phyloP scores from a whole-genome alignment of 2,888 invertebrate genomes.

The Lithophane semibrunnea region DNA sequence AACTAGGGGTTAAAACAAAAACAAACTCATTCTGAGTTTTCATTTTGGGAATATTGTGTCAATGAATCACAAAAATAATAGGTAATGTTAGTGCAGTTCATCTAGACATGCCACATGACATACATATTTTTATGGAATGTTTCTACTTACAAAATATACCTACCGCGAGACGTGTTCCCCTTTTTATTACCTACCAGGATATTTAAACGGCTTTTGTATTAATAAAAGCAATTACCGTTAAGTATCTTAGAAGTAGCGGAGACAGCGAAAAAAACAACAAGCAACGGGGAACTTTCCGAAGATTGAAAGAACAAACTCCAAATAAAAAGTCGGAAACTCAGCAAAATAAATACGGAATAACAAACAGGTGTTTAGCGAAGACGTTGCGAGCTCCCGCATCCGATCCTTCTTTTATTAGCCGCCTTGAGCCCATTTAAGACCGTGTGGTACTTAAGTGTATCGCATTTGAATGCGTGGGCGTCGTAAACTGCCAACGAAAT shows the following conservation, averaged over 20 bases:
- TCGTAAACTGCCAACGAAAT: constrained; percentile 70
- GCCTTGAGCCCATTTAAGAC: constrained; percentile 72
- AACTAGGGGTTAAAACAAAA: background rate
- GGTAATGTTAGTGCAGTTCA: background rate
- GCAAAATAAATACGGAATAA: constrained; percentile 70
- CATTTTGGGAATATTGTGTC: background rate
- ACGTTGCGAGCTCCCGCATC: constrained; percentile 63
- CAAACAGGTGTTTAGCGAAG: constrained; percentile 74
- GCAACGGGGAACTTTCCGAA: constrained; percentile 47
- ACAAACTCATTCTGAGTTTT: background rate
- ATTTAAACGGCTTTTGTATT: constrained; percentile 33
- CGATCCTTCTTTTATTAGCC: constrained; percentile 75
- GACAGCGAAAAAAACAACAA: constrained; percentile 45
- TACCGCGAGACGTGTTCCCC: background rate
- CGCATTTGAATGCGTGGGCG: constrained; percentile 67
- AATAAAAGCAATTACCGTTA: constrained; percentile 59
- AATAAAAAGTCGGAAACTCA: constrained; percentile 58
- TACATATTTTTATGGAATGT: background rate
- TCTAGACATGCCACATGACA: background rate
- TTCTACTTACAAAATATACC: background rate
- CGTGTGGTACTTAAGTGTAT: constrained; percentile 69
- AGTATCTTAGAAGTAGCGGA: constrained; percentile 43
- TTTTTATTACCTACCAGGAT: constrained; percentile 28
- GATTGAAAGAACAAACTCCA: constrained; percentile 60
- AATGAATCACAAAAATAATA: background rate